Conservation (phyloP, 2,888 invertebrate genomes). For the Agonopterix subpropinquella region DNA sequence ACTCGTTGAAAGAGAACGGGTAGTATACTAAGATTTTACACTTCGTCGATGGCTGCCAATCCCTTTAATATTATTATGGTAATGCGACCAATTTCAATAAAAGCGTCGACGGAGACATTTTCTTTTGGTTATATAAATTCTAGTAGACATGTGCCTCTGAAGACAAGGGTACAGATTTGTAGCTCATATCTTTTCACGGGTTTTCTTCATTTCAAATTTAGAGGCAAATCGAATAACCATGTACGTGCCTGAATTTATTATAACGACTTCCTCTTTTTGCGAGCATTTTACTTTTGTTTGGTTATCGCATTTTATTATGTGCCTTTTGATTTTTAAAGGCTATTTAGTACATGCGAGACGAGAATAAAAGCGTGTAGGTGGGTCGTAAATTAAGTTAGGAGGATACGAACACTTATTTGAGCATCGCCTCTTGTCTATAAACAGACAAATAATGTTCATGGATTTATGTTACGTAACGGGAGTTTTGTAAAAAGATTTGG, state of each 20-base stretch:
- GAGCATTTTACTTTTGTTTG: conserved; percentile 5
- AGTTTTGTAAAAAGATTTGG: no score
- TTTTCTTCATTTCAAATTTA: conserved; percentile 36
- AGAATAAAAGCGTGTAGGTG: no score
- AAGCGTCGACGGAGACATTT: conserved; percentile 59
- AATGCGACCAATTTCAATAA: conserved; percentile 72
- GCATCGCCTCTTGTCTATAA: no score
- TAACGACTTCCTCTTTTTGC: conserved; percentile 15
- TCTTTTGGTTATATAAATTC: conserved; percentile 60
- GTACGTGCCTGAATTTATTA: conserved; percentile 22
- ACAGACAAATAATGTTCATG: no score
- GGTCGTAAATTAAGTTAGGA: no score
- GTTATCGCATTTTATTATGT: conserved; percentile 2
- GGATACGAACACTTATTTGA: no score
- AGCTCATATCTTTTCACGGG: conserved; percentile 52
- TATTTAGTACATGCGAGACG: no score
- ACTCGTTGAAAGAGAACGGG: conserved; percentile 38
- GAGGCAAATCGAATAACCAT: conserved; percentile 30
- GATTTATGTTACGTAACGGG: no score
- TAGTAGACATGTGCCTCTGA: conserved; percentile 48
- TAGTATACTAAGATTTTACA: conserved; percentile 63
- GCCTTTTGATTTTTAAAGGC: background rate
- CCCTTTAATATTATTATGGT: conserved; percentile 73
- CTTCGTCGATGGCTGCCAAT: conserved; percentile 67
- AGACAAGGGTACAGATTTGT: conserved; percentile 60